phyloP scores from a whole-genome alignment of 2,797 vertebrate genomes.

The Oreortyx pictus region DNA sequence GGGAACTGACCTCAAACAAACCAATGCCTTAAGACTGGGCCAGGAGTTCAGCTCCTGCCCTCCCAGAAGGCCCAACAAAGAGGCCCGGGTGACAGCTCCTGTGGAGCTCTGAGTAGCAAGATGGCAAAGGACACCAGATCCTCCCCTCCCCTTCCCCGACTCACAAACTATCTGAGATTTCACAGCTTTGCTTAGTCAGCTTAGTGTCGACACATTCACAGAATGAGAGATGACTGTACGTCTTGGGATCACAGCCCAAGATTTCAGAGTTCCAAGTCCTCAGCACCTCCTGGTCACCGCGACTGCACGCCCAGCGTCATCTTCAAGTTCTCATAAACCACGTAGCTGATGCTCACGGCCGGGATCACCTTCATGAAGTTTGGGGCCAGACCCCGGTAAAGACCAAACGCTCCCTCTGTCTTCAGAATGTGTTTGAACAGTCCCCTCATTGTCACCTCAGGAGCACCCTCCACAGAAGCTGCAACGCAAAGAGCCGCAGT shows the following conservation, averaged over 20 bases:
- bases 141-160: constrained; percentile 38
- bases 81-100: background rate
- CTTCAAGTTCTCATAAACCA: constrained; percentile 96
- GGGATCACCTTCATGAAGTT: constrained; percentile 99
- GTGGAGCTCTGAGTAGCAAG: constrained; percentile 49
- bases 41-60: background rate
- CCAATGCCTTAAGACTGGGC: background rate
- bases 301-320: constrained; percentile 91
- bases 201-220: constrained; percentile 90
- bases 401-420: constrained; percentile 90
- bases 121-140: constrained; percentile 50
- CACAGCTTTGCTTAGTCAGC: constrained; percentile 81
- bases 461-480: constrained; percentile 85
- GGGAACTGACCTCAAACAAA: constrained; percentile 13
- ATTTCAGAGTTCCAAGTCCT: constrained; percentile 56
- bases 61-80: background rate
- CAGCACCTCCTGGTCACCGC: constrained; percentile 79
- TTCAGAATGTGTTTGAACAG: constrained; percentile 93
- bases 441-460: constrained; percentile 86
- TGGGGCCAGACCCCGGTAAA: constrained; percentile 93
- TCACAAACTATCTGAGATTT: constrained; percentile 59
- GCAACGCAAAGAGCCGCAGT: background rate
- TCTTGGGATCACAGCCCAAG: constrained; percentile 74
- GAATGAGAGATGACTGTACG: constrained; percentile 86
- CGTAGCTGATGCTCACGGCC: constrained; percentile 97